phyloP scores from a whole-genome alignment of 2,797 vertebrate species.

The Rachycentron canadum region DNA sequence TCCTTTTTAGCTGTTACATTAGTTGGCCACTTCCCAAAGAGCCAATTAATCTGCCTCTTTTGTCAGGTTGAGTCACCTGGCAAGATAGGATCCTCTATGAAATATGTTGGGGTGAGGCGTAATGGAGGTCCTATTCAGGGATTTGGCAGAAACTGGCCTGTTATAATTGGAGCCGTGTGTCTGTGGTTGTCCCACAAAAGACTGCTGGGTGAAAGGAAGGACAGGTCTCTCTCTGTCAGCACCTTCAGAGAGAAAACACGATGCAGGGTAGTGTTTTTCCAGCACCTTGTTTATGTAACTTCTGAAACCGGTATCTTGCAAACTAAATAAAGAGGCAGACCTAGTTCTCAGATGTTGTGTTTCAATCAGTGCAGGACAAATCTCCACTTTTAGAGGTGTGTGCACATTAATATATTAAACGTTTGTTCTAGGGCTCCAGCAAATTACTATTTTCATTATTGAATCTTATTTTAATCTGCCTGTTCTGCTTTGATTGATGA shows the following conservation, averaged over 20 bases:
- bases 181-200: conserved; percentile 64
- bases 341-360: conserved; percentile 10
- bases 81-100: conserved; percentile 79
- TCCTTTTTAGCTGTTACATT: conserved; percentile 80
- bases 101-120: conserved; percentile 75
- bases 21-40: conserved; percentile 80
- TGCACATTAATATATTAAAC: neutral
- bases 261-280: conserved; percentile 13
- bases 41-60: conserved; percentile 85
- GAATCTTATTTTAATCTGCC: conserved; percentile 1
- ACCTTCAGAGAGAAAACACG: conserved; percentile 41
- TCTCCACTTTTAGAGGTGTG: neutral
- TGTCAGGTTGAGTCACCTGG: conserved; percentile 82
- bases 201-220: conserved; percentile 53
- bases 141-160: conserved; percentile 63
- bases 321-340: neutral
- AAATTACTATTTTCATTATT: neutral
- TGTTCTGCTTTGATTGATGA: neutral
- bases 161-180: conserved; percentile 76
- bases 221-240: conserved; percentile 54
- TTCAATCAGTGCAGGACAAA: neutral
- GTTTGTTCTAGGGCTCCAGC: conserved; percentile 4
- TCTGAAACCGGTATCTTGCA: neutral
- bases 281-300: conserved; percentile 25
- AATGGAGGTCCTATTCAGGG: conserved; percentile 78